These are phyloP conservation scores for Leptestheria dahalacensis DNA, from an alignment of 1,140 invertebrate species.

Conservation along the genomic window DNA sequence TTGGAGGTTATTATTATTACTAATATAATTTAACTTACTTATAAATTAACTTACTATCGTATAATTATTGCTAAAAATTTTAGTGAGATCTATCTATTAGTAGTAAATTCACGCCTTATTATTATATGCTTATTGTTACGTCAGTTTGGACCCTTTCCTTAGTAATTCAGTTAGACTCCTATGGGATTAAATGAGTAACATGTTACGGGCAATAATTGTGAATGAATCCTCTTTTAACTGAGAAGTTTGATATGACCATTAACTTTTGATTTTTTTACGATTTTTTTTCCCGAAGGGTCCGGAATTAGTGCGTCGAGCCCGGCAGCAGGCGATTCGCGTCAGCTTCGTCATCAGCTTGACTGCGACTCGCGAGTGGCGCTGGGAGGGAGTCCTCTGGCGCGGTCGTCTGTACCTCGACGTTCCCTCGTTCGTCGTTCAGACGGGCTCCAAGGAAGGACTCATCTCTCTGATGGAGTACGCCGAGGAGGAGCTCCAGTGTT, in stretches of 20 bases:
- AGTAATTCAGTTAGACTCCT: too few species aligned
- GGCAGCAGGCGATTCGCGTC: slow-evolving; percentile 38
- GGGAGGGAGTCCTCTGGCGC: slow-evolving; percentile 67
- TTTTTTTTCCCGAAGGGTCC: slow-evolving; percentile 16
- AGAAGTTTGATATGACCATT: neutral
- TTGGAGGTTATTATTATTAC: too few species aligned
- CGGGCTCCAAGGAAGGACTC: slow-evolving; percentile 84
- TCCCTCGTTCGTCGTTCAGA: slow-evolving; percentile 61
- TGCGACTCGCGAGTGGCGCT: slow-evolving; percentile 52
- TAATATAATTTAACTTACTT: too few species aligned
- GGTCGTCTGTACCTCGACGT: slow-evolving; percentile 71
- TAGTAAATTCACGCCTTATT: too few species aligned
- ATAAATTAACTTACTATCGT: too few species aligned
- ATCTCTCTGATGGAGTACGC: slow-evolving; percentile 86
- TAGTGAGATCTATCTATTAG: too few species aligned
- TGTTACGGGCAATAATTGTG: neutral
- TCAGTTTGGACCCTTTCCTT: too few species aligned
- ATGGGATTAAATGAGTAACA: too few species aligned
- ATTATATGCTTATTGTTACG: too few species aligned
- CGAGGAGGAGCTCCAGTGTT: slow-evolving; percentile 76
- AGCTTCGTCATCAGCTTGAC: slow-evolving; percentile 62
- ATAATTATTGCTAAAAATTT: too few species aligned
- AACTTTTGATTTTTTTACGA: neutral
- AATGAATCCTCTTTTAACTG: neutral
- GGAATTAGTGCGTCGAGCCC: slow-evolving; percentile 25